Evolutionary conservation across 30 jellyfish, hydroid and myxozoan genomes (phyloP), one percentile per base, ranked within the genome.

Genomic region (Aurelia aurita complex sp. Pacific): DNA sequence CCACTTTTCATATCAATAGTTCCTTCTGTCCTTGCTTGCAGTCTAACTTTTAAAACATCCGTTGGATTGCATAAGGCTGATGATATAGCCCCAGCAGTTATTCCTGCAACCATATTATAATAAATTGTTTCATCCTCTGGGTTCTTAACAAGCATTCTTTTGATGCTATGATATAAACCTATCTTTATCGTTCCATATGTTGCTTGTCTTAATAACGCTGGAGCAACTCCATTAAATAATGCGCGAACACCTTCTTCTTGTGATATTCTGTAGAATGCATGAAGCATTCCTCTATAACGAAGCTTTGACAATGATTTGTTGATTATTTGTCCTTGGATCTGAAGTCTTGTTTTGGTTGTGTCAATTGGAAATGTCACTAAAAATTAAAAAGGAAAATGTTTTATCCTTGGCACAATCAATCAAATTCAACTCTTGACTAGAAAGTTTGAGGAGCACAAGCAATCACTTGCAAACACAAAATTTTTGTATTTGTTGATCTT

Each of bases 221-320:
- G 97, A 0, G 95, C 83, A 10, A 94, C 86, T 15, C 99, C 99
- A 89, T 77, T 94, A 73, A 74, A 94, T 55, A 94, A 73, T 32
- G 97, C 77, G 38, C 80, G 55, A 32, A 85, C 16, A 13, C 99
- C 99, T 66, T 94, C 99, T 34, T 94, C 99, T 65, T 73, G 79
- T 64, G 96, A 17, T 32, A 94, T 89, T 46, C 93, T 80, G 66
- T 34, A 78, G 81, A 89, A 80, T 2, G 99, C 97, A 81, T 94
- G 99, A n/a, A 89, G 84, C 99, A 94, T 94, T 2, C 99, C 99
- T 73, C 95, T 85, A 89, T 94, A 94, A 40, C 87, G 74, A 63
- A 94, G 33, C 63, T 94, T 88, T 67, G 90, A 67, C 17, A 86
- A 50, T 46, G 99, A 85, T 63, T 65, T 79, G 40, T 82, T 77